phyloP scores from a whole-genome alignment of 2,888 invertebrate species.

The Neelides folsomi region DNA sequence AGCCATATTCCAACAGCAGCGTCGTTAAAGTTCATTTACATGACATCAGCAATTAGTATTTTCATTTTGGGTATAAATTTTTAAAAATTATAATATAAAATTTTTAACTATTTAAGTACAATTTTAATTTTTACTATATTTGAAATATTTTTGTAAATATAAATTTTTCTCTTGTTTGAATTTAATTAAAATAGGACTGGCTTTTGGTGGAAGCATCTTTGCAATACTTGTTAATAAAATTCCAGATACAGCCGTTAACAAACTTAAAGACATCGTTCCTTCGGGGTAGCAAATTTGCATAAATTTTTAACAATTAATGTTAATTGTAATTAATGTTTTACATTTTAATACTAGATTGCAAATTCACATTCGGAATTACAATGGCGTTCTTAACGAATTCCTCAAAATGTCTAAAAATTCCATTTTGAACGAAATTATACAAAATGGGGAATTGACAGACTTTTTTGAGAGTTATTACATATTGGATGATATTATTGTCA shows the following conservation, averaged over 20 bases:
- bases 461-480: too few species aligned
- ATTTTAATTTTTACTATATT: too few species aligned
- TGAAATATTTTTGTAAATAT: too few species aligned
- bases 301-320: not conserved
- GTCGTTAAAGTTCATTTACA: conserved; percentile 9
- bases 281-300: conserved; percentile 6
- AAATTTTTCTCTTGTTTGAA: too few species aligned
- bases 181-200: conserved; percentile 16
- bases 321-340: too few species aligned
- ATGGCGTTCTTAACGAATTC: conserved; percentile 11
- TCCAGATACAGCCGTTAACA: conserved; percentile 12
- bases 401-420: conserved; percentile 3
- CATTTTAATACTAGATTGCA: conserved; percentile 6
- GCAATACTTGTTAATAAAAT: conserved; percentile 9
- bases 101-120: not conserved
- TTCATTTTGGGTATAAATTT: conserved; percentile 11
- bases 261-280: conserved; percentile 6
- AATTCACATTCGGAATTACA: conserved; percentile 11
- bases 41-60: conserved; percentile 6
- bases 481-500: too few species aligned
- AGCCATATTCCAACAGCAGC: conserved; percentile 8
- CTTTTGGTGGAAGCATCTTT: conserved; percentile 14
- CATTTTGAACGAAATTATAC: too few species aligned
- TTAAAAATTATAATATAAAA: not conserved
- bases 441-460: too few species aligned